Percentiles rank a stretch among this genome's conserved stretches.
These are phyloP conservation scores for Psilanteris sp. DNA, from an alignment of 1,140 invertebrate species.

Conservation along the genomic window DNA sequence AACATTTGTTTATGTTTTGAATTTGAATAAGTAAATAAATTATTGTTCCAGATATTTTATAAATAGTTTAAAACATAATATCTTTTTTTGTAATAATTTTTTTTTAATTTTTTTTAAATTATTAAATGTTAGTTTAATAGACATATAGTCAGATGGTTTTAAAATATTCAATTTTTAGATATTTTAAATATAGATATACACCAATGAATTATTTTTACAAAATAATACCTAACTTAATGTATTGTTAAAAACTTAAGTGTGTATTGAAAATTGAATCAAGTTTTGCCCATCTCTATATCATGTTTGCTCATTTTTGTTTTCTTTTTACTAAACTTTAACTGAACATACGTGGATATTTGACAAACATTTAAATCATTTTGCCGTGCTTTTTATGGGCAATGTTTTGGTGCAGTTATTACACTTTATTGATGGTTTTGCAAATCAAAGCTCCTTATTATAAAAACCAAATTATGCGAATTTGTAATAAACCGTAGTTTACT, in stretches of 20 bases:
- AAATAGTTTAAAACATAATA: conserved; percentile 4
- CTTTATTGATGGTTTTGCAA: conserved; percentile 41
- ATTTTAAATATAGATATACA: too few species aligned
- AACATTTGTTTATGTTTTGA: too few species aligned
- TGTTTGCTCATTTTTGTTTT: conserved; percentile 35
- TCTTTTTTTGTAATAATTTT: too few species aligned
- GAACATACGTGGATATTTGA: conserved; percentile 34
- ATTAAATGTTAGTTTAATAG: too few species aligned
- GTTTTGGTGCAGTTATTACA: conserved; percentile 55
- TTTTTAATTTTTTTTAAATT: too few species aligned
- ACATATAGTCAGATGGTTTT: too few species aligned
- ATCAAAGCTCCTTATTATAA: conserved; percentile 37
- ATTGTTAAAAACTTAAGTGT: too few species aligned
- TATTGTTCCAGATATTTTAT: too few species aligned
- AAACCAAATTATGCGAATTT: conserved; percentile 38
- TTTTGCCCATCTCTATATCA: conserved; percentile 40
- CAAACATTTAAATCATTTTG: conserved; percentile 45
- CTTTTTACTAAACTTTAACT: conserved; percentile 32
- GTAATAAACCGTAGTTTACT: conserved; percentile 51
- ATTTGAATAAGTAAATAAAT: too few species aligned
- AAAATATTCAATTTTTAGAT: too few species aligned
- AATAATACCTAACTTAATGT: too few species aligned
- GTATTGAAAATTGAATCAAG: conserved; percentile 32
- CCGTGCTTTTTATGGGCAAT: conserved; percentile 57
- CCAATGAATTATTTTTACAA: too few species aligned